Conservation (phyloP, 2,888 invertebrate genomes). For the Podabrus alpinus region DNA sequence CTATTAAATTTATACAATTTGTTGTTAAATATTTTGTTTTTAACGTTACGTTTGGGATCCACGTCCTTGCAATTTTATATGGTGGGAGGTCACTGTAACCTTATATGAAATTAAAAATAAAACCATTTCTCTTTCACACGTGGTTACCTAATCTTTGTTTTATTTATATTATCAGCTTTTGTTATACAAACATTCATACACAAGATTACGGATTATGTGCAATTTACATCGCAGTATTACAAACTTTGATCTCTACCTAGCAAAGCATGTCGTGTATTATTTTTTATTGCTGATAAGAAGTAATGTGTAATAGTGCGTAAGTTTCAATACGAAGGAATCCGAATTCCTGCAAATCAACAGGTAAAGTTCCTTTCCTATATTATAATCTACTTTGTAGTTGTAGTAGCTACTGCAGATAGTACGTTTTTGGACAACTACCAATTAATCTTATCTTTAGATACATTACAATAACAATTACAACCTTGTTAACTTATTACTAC, state of each 20-base stretch:
- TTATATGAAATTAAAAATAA: neutral
- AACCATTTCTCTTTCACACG: neutral
- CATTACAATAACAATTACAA: no score
- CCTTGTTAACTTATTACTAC: no score
- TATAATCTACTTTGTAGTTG: neutral
- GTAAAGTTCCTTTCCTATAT: neutral
- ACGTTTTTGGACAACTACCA: neutral
- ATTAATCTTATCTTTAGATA: neutral
- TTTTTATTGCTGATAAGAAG: neutral
- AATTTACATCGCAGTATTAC: neutral
- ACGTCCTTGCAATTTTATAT: neutral
- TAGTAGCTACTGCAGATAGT: neutral
- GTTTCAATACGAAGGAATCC: neutral
- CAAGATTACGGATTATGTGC: neutral
- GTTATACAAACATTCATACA: neutral
- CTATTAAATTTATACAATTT: neutral
- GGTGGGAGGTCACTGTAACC: neutral
- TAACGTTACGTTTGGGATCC: neutral
- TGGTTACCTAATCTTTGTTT: neutral
- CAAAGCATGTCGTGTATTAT: neutral
- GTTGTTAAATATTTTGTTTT: neutral
- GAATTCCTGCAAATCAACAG: neutral
- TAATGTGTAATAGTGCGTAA: neutral
- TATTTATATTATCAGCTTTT: neutral
- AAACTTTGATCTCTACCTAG: neutral